A percentile compares a stretch with the other conserved stretches of the same genome.
phyloP scores from a whole-genome alignment of 2,113 vertebrate species.

The Heterotis niloticus region DNA sequence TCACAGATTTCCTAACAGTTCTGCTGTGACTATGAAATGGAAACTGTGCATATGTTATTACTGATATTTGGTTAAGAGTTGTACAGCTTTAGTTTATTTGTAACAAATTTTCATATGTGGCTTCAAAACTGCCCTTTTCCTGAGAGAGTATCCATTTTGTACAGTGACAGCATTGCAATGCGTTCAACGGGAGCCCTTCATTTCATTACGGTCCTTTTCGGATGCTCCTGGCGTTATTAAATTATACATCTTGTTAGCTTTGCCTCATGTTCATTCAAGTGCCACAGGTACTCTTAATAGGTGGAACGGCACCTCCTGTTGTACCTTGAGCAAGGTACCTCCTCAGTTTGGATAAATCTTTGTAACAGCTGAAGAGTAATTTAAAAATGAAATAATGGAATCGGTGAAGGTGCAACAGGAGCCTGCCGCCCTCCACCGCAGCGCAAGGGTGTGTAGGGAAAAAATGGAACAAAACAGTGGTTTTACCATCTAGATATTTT shows the following conservation, averaged over 20 bases:
- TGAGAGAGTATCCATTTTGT: slow-evolving; percentile 41
- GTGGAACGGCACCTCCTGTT: too few species aligned
- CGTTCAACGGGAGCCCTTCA: slow-evolving; percentile 23
- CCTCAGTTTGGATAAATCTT: too few species aligned
- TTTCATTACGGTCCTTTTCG: slow-evolving; percentile 20
- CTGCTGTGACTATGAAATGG: slow-evolving; percentile 44
- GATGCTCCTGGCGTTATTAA: slow-evolving; percentile 34
- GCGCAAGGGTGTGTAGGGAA: neutral
- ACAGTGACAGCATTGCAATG: slow-evolving; percentile 40
- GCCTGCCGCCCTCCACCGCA: too few species aligned
- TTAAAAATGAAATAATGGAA: neutral
- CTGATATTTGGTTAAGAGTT: slow-evolving; percentile 41
- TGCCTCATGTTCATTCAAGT: slow-evolving; percentile 9
- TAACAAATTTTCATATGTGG: slow-evolving; percentile 52
- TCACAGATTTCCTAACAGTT: slow-evolving; percentile 51
- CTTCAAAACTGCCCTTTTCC: slow-evolving; percentile 28
- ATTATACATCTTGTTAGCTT: slow-evolving; percentile 25
- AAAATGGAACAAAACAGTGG: slow-evolving; percentile 33
- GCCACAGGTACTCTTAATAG: neutral
- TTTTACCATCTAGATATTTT: slow-evolving; percentile 60
- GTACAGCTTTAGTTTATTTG: slow-evolving; percentile 53
- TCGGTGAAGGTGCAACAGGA: neutral
- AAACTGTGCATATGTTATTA: slow-evolving; percentile 47
- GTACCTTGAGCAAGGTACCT: too few species aligned
- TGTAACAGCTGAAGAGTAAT: too few species aligned